Conservation (phyloP, 2,797 vertebrate species). For the Tangara arthus region DNA sequence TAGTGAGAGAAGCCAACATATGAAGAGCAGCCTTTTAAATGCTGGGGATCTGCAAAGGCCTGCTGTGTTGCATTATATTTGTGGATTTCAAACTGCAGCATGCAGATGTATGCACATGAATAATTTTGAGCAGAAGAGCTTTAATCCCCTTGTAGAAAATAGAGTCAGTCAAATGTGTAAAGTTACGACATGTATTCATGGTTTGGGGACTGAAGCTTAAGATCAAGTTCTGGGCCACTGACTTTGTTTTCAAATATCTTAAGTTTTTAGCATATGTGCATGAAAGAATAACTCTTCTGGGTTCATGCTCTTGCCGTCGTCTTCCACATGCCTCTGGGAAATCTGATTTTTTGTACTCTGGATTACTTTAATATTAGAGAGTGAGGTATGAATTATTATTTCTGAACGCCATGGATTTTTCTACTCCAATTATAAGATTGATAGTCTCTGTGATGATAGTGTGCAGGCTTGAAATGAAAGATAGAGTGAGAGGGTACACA, state of each 20-base stretch:
- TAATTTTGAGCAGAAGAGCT: conserved; percentile 17
- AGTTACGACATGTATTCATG: background rate
- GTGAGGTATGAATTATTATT: background rate
- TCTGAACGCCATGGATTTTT: background rate
- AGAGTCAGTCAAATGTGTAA: conserved; percentile 26
- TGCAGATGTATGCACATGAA: conserved; percentile 41
- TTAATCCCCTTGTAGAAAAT: conserved; percentile 38
- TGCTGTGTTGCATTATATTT: conserved; percentile 20
- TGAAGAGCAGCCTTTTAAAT: background rate
- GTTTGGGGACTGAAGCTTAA: conserved; percentile 12
- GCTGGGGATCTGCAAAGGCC: background rate
- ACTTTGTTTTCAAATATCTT: background rate
- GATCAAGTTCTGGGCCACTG: background rate
- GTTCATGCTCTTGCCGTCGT: background rate
- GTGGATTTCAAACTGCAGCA: conserved; percentile 13
- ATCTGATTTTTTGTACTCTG: background rate
- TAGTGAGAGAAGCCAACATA: background rate
- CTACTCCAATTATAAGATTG: background rate
- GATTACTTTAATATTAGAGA: background rate
- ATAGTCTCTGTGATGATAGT: background rate
- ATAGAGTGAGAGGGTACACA: background rate
- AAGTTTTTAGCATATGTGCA: background rate
- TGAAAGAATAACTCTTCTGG: background rate
- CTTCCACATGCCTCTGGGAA: background rate
- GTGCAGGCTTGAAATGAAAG: background rate